Evolutionary conservation across 2,888 invertebrate genomes (phyloP), one percentile per base, ranked within the genome.

Genomic region (Drosophila nigritarsus): DNA sequence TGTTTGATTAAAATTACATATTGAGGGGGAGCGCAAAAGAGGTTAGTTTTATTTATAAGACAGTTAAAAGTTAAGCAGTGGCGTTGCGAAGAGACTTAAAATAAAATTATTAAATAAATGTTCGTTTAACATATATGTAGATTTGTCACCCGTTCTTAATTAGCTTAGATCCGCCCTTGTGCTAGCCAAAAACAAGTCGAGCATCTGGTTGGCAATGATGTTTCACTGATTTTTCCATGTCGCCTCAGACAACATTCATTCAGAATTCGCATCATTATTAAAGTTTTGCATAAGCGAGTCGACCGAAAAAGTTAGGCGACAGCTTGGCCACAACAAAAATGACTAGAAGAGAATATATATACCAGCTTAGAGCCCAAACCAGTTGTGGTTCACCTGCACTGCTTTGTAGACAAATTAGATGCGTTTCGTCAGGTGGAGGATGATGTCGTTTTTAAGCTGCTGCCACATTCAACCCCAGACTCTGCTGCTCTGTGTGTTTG

Each of bases 1-100:
- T 59, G 67, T 70, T 81, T 85, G 82, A 76, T 79, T 81, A 81
- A 81, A 80, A 70, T 63, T 65, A 77, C 51, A 63, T 68, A 62
- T 62, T 69, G 66, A 53, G 32, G 55, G n/a, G 66, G 42, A 63
- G 76, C 61, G 51, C n/a, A 18, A 58, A 27, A 66, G 54, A 60
- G n/a, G 34, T 65, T 55, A 80, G 66, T 67, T 60, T 34, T 67
- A 80, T 73, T 80, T 80, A 73, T 66, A 64, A 50, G 81, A 18
- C 55, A 66, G 64, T 38, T 59, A 27, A 48, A 27, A 61, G 54
- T 11, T 6, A 4, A 3, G 11, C 76, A 78, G 65, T 29, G 80
- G 40, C 76, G 54, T 66, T 45, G 49, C 18, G 59, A 49, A 9
- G 30, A 65, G 63, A 42, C 1, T 34, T 1, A 2, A 18, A n/a